A percentile compares a stretch with the other conserved stretches of the same genome.
Evolutionary conservation across 2,888 invertebrate genomes (phyloP).

Genomic region (Leptinotarsa peninsularis): DNA sequence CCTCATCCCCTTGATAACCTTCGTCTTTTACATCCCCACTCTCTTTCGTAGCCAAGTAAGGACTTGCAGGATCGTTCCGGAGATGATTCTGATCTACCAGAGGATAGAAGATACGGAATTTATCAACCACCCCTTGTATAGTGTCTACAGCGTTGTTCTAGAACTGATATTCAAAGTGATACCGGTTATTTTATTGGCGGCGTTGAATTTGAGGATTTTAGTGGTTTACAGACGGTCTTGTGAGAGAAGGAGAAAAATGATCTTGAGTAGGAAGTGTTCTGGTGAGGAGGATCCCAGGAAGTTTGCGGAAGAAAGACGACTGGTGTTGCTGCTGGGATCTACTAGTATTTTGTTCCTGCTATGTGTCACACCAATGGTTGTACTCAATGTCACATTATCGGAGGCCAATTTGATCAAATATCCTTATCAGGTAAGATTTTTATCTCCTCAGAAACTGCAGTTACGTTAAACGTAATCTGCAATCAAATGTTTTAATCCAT

Average conservation of each 20-base stretch:
- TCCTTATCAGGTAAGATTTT: conserved; percentile 72
- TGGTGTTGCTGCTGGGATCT: conserved; percentile 75
- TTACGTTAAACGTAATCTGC: no score
- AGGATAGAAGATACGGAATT: conserved; percentile 60
- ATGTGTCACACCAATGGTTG: conserved; percentile 79
- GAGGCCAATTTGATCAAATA: conserved; percentile 73
- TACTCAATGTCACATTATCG: conserved; percentile 76
- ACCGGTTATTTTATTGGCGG: conserved; percentile 76
- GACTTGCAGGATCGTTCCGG: conserved; percentile 62
- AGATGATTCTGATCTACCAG: conserved; percentile 72
- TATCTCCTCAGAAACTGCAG: no score
- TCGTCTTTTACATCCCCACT: conserved; percentile 77
- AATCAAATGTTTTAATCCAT: no score
- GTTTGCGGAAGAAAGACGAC: conserved; percentile 76
- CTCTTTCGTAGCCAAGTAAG: conserved; percentile 74
- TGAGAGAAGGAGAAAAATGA: conserved; percentile 75
- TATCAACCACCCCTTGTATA: conserved; percentile 60
- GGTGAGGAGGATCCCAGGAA: conserved; percentile 75
- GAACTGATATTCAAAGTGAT: conserved; percentile 76
- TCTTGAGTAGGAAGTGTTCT: conserved; percentile 70
- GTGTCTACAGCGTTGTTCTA: conserved; percentile 73
- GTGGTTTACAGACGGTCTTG: conserved; percentile 75
- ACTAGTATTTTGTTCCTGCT: conserved; percentile 77
- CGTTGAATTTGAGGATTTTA: conserved; percentile 75
- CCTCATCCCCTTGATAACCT: conserved; percentile 74